A percentile compares a stretch with the other conserved stretches of the same genome.
These are phyloP conservation scores for Brenthis daphne DNA, from an alignment of 2,888 invertebrate species.

Conservation along the genomic window DNA sequence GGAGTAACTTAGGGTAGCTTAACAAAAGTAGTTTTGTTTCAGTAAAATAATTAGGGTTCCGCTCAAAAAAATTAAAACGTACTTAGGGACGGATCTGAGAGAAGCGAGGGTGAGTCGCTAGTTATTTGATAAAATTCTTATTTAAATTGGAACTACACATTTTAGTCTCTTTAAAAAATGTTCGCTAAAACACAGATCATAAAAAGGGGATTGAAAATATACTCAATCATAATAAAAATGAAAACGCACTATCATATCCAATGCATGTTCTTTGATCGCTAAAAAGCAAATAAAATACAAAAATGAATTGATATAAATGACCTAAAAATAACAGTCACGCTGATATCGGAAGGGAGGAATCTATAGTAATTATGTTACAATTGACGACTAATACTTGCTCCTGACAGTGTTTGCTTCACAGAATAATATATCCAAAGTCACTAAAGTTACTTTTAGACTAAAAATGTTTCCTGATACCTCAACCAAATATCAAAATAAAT, in stretches of 20 bases:
- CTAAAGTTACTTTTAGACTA: no score
- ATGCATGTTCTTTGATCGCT: constrained; percentile 25
- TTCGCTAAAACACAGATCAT: not conserved
- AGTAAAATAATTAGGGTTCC: no score
- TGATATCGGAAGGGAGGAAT: constrained; percentile 24
- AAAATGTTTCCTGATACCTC: no score
- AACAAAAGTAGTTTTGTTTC: no score
- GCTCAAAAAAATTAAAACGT: no score
- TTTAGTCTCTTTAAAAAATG: not conserved
- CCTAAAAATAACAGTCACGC: constrained; percentile 34
- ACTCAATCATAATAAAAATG: not conserved
- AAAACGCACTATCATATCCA: constrained; percentile 15
- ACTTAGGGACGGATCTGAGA: no score
- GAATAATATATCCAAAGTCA: no score
- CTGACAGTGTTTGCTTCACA: not conserved
- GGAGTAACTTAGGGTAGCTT: no score
- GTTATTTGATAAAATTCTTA: no score
- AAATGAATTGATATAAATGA: constrained; percentile 44
- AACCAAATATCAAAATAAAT: no score
- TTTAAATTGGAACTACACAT: not conserved
- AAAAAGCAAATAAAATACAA: constrained; percentile 36
- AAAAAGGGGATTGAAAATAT: not conserved
- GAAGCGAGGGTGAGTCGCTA: no score
- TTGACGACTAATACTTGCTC: not conserved
- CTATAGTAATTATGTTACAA: constrained; percentile 25